Evolutionary conservation across 2,113 vertebrate species (phyloP), one percentile per base, ranked within the genome.

Genomic region (Albula goreensis): DNA sequence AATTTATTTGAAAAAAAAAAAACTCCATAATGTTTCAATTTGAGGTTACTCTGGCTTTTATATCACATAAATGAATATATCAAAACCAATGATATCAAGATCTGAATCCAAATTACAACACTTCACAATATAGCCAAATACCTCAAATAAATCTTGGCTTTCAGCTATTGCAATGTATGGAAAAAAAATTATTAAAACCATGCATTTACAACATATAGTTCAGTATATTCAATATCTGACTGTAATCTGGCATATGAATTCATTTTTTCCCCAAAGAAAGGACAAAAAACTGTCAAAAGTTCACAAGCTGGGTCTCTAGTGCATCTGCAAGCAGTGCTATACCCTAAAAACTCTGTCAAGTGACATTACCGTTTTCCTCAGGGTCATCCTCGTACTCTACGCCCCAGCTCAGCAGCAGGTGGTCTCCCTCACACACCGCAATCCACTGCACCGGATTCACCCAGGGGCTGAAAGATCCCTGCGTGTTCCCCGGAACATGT

Each of bases 301-400:
- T 74, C 2, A 31, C 3, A n/a, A 31, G 70, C 70, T n/a, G 70
- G 70, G 70, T n/a, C n/a, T 74, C 31, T 74, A n/a, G 22, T 74
- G 70, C 22, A 74, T 74, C n/a, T 8, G 31, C 70, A 8, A 22
- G 31, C 22, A 74, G 31, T 31, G 70, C n/a, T n/a, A 74, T 25
- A 74, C 70, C 70, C 70, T 74, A 25, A 74, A 74, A 74, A 31
- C 70, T 8, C 70, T 74, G 70, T 74, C 70, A 74, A 74, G 70
- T 31, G 70, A 10, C 70, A 74, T 74, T 74, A 74, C 17, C 17
- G 31, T 74, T 31, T 74, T 10, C 31, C 31, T 41, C 31, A 41
- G 31, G 9, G 5, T n/a, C 17, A 5, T 31, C 70, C 10, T n/a
- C 8, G 5, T 66, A 1, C 60, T 74, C 8, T 31, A n/a, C 19